phyloP scores from a whole-genome alignment of 2,113 vertebrate genomes.

The Etia nguti region DNA sequence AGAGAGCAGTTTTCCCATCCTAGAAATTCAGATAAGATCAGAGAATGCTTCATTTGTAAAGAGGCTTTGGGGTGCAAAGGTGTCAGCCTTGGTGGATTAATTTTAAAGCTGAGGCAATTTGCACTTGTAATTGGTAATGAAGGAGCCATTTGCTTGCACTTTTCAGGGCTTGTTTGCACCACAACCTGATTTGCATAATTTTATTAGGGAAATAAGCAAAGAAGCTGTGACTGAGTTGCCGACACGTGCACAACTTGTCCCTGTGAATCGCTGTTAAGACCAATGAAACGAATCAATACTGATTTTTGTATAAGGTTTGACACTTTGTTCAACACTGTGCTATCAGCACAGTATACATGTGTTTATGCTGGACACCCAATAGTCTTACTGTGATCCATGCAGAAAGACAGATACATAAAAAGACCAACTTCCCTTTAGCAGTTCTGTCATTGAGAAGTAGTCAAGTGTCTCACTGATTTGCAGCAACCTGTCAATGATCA shows the following conservation, averaged over 20 bases:
- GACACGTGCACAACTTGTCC: neutral
- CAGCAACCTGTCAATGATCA: slow-evolving; percentile 55
- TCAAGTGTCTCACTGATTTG: slow-evolving; percentile 46
- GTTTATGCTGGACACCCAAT: slow-evolving; percentile 2
- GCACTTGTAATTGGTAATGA: slow-evolving; percentile 61
- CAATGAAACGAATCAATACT: neutral
- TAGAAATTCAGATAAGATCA: slow-evolving; percentile 42
- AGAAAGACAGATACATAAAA: slow-evolving; percentile 12
- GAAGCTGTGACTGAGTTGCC: neutral
- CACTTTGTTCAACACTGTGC: neutral
- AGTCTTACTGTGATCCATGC: neutral
- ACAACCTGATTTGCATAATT: slow-evolving; percentile 46
- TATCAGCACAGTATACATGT: neutral
- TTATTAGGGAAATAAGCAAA: slow-evolving; percentile 26
- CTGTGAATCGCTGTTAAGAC: neutral
- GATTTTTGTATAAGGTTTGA: neutral
- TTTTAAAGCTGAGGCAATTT: slow-evolving; percentile 62
- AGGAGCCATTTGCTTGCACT: slow-evolving; percentile 46
- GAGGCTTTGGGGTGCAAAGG: slow-evolving; percentile 56
- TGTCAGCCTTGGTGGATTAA: slow-evolving; percentile 54
- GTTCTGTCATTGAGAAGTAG: slow-evolving; percentile 36
- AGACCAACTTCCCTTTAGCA: neutral
- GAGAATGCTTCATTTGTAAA: slow-evolving; percentile 40
- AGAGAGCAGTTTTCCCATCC: neutral
- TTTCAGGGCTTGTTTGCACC: slow-evolving; percentile 50